Evolutionary conservation across 2,113 vertebrate species (phyloP).

Genomic region (Loxodonta africana): DNA sequence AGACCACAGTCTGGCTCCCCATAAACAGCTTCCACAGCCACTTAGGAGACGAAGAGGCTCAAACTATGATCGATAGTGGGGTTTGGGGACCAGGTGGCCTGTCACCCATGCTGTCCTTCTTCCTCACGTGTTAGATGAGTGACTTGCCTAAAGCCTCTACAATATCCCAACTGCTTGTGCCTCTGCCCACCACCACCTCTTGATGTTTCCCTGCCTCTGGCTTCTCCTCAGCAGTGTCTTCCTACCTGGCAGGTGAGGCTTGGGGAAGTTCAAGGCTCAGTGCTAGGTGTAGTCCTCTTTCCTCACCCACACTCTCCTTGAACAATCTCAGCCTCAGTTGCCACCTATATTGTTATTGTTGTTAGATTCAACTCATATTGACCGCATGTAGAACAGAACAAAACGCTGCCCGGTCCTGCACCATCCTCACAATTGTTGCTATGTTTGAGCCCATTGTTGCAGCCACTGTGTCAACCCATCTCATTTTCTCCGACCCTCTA

Average conservation of each 20-base stretch:
- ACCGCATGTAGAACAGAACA: no score
- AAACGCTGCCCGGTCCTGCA: no score
- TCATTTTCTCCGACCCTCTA: no score
- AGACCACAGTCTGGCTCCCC: background rate
- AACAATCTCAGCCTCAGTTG: background rate
- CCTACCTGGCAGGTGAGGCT: accelerated
- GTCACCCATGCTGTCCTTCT: background rate
- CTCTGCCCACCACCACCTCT: background rate
- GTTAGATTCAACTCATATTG: no score
- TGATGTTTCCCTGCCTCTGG: background rate
- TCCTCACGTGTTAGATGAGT: background rate
- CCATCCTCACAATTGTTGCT: no score
- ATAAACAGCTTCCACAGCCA: background rate
- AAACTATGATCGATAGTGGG: background rate
- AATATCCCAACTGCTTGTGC: background rate
- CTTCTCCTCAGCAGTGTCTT: background rate
- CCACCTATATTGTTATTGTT: no score
- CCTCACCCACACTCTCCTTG: accelerated
- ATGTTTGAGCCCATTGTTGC: no score
- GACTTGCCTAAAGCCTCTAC: background rate
- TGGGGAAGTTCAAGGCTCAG: accelerated
- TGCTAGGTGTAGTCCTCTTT: background rate
- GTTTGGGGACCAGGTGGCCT: background rate
- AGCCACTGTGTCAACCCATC: no score
- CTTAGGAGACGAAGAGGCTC: background rate